phyloP scores from a whole-genome alignment of 2,888 invertebrate genomes.

The Cyclophora albipunctata region DNA sequence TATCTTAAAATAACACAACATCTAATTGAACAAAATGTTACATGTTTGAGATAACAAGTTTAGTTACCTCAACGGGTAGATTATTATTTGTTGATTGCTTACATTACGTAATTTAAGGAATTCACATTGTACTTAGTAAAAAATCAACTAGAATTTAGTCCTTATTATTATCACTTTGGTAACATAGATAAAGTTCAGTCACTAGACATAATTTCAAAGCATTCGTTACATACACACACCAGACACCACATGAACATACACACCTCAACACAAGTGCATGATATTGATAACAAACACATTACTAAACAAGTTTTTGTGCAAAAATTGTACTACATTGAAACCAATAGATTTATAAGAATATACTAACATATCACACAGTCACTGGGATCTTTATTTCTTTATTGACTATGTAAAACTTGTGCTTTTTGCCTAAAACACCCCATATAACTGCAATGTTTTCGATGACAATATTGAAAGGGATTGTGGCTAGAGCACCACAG shows the following conservation, averaged over 20 bases:
- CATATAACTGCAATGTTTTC: slow-evolving; percentile 96
- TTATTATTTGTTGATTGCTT: background rate
- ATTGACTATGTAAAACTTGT: slow-evolving; percentile 97
- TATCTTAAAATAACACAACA: no score
- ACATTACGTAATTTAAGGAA: background rate
- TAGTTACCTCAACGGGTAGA: no score
- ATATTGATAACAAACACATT: slow-evolving; percentile 14
- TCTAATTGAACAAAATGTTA: no score
- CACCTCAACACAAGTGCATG: slow-evolving; percentile 31
- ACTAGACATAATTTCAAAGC: slow-evolving; percentile 22
- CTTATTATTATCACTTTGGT: slow-evolving; percentile 27
- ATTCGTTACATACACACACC: slow-evolving; percentile 23
- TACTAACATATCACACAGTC: slow-evolving; percentile 68
- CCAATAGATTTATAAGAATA: slow-evolving; percentile 30
- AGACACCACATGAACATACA: slow-evolving; percentile 18
- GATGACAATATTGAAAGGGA: slow-evolving; percentile 94
- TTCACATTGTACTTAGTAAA: background rate
- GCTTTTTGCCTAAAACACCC: slow-evolving; percentile 95
- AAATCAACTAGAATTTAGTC: slow-evolving; percentile 10
- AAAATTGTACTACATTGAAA: slow-evolving; percentile 31
- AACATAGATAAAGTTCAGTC: slow-evolving; percentile 28
- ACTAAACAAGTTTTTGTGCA: slow-evolving; percentile 54
- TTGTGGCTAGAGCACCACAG: slow-evolving; percentile 89
- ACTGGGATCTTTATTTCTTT: slow-evolving; percentile 87
- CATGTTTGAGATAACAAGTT: no score